phyloP scores from a whole-genome alignment of 2,113 vertebrate species.

The Python bivittatus region DNA sequence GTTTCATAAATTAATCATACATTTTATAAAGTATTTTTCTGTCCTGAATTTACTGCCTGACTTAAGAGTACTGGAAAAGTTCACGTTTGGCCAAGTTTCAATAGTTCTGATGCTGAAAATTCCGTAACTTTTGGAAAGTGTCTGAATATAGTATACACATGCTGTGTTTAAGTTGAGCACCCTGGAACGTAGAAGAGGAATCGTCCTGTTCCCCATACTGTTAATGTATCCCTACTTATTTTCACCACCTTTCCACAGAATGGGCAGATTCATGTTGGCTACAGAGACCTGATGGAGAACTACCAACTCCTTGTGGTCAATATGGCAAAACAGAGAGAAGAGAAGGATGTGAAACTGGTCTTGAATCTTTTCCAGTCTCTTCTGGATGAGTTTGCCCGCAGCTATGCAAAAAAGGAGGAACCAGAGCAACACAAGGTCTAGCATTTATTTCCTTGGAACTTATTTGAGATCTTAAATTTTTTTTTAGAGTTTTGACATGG shows the following conservation, averaged over 20 bases:
- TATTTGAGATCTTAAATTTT: too few species aligned
- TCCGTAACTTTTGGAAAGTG: background rate
- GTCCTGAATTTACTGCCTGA: background rate
- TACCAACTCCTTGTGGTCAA: constrained; percentile 89
- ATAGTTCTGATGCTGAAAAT: background rate
- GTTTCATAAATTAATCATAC: background rate
- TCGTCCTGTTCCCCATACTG: background rate
- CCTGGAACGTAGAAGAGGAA: background rate
- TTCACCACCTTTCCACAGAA: constrained; percentile 72
- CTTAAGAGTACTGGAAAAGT: background rate
- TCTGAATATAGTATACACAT: background rate
- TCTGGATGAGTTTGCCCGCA: constrained; percentile 91
- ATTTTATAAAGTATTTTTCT: background rate
- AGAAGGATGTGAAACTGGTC: constrained; percentile 92
- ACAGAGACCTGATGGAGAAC: constrained; percentile 90
- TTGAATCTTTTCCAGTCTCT: constrained; percentile 96
- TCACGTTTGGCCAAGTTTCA: background rate
- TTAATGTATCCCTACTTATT: background rate
- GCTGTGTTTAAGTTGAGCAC: background rate
- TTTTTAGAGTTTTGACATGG: background rate
- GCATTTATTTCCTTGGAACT: background rate
- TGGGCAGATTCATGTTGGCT: constrained; percentile 85
- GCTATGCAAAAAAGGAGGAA: constrained; percentile 90
- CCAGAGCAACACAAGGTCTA: constrained; percentile 83
- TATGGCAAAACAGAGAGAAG: constrained; percentile 83